These are phyloP conservation scores for Cheilosia vernalis DNA, from an alignment of 2,888 invertebrate genomes.

Conservation along the genomic window DNA sequence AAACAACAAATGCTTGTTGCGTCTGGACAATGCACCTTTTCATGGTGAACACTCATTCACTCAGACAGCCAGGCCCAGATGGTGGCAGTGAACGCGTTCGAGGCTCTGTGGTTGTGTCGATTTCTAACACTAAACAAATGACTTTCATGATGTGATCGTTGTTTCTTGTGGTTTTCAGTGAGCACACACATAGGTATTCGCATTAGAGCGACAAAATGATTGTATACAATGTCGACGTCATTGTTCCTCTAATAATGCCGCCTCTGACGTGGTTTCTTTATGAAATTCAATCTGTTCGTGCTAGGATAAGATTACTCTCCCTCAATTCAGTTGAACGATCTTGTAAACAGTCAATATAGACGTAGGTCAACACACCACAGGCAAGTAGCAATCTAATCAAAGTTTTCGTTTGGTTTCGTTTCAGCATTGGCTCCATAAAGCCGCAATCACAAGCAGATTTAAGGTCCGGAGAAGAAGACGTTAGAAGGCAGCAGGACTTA, in stretches of 20 bases:
- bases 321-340: constrained; percentile 49
- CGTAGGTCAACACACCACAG: constrained; percentile 3
- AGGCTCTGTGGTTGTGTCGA: constrained; percentile 30
- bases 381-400: constrained; percentile 24
- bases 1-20: background rate
- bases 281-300: constrained; percentile 38
- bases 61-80: constrained; percentile 15
- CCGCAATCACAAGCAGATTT: constrained; percentile 30
- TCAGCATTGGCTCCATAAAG: constrained; percentile 56
- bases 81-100: constrained; percentile 54
- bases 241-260: constrained; percentile 41
- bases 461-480: constrained; percentile 71
- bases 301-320: constrained; percentile 31
- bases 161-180: constrained; percentile 21
- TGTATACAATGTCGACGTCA: constrained; percentile 61
- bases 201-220: constrained; percentile 17
- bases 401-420: constrained; percentile 27
- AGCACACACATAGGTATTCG: background rate
- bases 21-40: constrained; percentile 54
- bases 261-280: constrained; percentile 31
- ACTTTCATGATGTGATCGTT: constrained; percentile 36
- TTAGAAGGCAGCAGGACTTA: constrained; percentile 39
- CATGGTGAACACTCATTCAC: constrained; percentile 6
- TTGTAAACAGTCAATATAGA: constrained; percentile 15
- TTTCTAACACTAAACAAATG: constrained; percentile 51